Percentiles rank a stretch among this genome's conserved stretches.
These are phyloP conservation scores for Cataglyphis cursor DNA, from an alignment of 2,888 invertebrate genomes.

Conservation along the genomic window DNA sequence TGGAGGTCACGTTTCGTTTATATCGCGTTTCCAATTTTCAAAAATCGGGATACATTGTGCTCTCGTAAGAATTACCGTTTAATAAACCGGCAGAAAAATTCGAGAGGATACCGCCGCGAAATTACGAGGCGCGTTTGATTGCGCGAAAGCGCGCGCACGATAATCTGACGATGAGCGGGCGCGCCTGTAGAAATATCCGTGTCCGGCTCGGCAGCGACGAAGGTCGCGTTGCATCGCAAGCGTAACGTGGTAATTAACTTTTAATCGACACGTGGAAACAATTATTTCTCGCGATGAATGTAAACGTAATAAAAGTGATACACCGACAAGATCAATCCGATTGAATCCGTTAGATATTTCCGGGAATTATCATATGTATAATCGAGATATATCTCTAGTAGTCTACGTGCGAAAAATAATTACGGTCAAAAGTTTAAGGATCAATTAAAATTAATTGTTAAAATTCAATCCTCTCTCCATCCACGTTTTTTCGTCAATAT, in stretches of 20 bases:
- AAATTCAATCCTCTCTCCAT: not conserved
- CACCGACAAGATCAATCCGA: conserved; percentile 62
- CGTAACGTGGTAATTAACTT: conserved; percentile 74
- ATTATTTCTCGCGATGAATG: conserved; percentile 68
- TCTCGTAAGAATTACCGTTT: not conserved
- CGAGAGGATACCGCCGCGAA: conserved; percentile 12
- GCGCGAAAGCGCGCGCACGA: conserved; percentile 18
- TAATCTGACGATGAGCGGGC: conserved; percentile 6
- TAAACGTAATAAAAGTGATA: conserved; percentile 65
- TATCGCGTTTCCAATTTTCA: conserved; percentile 55
- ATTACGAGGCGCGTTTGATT: not conserved
- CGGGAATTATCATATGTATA: not conserved
- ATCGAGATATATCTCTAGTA: not conserved
- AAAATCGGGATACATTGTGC: not conserved
- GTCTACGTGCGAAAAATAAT: not conserved
- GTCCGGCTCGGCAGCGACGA: conserved; percentile 65
- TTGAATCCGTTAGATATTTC: conserved; percentile 34
- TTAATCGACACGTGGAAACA: conserved; percentile 74
- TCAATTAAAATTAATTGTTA: not conserved
- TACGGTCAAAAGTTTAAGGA: not conserved
- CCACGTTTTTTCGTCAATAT: not conserved
- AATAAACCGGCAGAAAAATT: too few relatives aligned
- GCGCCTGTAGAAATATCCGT: conserved; percentile 26
- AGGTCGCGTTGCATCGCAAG: conserved; percentile 73
- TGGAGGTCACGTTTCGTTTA: conserved; percentile 56